Evolutionary conservation across 2,888 invertebrate genomes (phyloP).

Genomic region (Fragum whitleyi): DNA sequence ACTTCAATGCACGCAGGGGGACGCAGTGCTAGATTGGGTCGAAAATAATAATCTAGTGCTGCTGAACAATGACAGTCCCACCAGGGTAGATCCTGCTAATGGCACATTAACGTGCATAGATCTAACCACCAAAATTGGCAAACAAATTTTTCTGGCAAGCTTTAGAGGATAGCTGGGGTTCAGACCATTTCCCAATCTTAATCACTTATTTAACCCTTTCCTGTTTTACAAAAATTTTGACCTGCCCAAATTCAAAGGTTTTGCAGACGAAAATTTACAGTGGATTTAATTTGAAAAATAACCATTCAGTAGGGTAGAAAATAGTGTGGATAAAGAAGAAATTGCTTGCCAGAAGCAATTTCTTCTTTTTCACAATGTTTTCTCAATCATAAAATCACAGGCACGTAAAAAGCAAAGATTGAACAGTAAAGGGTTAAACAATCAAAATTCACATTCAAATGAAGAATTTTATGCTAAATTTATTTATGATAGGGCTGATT

Average conservation of each 20-base stretch:
- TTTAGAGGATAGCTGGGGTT: not conserved
- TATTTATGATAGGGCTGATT: no score
- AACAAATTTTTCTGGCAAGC: slow-evolving; percentile 1
- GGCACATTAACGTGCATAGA: not conserved
- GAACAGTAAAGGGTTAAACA: no score
- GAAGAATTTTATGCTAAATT: no score
- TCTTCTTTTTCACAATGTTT: slow-evolving; percentile 1
- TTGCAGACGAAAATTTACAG: no score
- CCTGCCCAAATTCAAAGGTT: no score
- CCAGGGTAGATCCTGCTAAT: slow-evolving; percentile 1
- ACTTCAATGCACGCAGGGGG: slow-evolving; percentile 4
- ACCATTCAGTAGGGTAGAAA: not conserved
- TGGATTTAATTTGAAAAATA: no score
- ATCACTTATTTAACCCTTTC: no score
- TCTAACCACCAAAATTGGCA: not conserved
- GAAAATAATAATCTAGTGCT: slow-evolving; percentile 1
- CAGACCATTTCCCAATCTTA: slow-evolving; percentile 12
- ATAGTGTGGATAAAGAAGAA: not conserved
- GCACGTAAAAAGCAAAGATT: no score
- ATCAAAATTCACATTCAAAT: no score
- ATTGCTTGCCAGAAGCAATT: not conserved
- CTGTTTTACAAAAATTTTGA: no score
- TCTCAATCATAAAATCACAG: no score
- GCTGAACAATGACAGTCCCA: slow-evolving; percentile 1
- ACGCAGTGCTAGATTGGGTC: slow-evolving; percentile 4